Percentiles rank a stretch among this genome's conserved stretches.
Conservation (phyloP, 2,797 vertebrate species). For the Gambusia yucatana region DNA sequence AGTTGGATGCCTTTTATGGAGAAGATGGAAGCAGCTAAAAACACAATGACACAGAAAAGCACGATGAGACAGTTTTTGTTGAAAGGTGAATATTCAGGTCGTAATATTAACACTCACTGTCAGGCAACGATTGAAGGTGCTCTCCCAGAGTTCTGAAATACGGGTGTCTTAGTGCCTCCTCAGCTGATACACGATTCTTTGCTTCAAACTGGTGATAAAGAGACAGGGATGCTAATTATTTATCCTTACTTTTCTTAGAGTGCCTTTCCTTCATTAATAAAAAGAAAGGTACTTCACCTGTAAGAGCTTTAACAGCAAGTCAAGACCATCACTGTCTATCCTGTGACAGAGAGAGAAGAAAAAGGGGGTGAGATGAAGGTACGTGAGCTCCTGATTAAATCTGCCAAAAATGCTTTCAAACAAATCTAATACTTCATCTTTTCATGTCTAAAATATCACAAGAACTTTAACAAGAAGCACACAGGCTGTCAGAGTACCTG, state of each 20-base stretch:
- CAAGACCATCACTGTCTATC: constrained; percentile 85
- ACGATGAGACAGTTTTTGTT: constrained; percentile 16
- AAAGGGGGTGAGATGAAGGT: constrained; percentile 13
- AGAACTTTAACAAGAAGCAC: constrained; percentile 1
- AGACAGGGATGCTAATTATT: neutral
- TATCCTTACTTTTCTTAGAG: neutral
- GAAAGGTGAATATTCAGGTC: constrained; percentile 2
- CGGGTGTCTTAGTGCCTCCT: constrained; percentile 77
- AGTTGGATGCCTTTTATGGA: constrained; percentile 84
- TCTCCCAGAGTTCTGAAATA: constrained; percentile 83
- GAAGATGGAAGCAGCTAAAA: constrained; percentile 83
- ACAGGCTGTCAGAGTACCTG: constrained; percentile 64
- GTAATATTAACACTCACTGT: constrained; percentile 77
- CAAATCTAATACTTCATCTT: constrained; percentile 23
- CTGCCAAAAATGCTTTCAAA: constrained; percentile 14
- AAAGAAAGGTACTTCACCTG: constrained; percentile 67
- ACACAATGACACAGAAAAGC: constrained; percentile 5
- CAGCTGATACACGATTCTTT: constrained; percentile 80
- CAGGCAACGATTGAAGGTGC: constrained; percentile 78
- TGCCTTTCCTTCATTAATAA: neutral
- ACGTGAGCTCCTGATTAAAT: constrained; percentile 21
- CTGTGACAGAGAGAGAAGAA: constrained; percentile 59
- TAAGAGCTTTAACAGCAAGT: constrained; percentile 80
- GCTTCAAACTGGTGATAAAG: constrained; percentile 79
- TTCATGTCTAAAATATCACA: constrained; percentile 19